Percentiles rank a stretch among this genome's conserved stretches.
Conservation (phyloP, 2,113 vertebrate genomes). For the Erythrolamprus reginae region DNA sequence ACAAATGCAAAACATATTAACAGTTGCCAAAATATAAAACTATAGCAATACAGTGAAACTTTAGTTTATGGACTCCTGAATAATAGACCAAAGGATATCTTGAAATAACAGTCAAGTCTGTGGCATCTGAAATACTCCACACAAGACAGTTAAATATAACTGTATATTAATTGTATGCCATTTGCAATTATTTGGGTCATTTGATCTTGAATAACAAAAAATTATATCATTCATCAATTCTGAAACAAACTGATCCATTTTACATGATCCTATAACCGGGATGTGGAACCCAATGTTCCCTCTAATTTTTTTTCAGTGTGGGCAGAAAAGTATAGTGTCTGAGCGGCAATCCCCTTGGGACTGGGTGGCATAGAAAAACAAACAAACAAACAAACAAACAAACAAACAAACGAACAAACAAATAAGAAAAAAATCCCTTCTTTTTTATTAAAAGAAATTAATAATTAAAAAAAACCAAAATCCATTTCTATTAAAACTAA, state of each 20-base stretch:
- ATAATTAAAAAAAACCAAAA: too few species aligned
- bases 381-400: too few species aligned
- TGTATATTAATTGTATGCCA: background rate
- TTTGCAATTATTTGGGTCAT: background rate
- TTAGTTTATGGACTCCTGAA: background rate
- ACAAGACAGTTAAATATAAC: background rate
- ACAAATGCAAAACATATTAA: background rate
- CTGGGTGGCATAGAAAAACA: too few species aligned
- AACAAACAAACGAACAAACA: too few species aligned
- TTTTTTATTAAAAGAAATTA: too few species aligned
- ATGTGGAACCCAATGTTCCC: too few species aligned
- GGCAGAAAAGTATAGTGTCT: too few species aligned
- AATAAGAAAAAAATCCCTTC: too few species aligned
- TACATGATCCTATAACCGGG: background rate
- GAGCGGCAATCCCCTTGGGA: too few species aligned
- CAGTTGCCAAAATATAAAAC: background rate
- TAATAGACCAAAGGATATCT: background rate
- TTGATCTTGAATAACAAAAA: background rate
- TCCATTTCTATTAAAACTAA: too few species aligned
- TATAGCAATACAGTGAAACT: background rate
- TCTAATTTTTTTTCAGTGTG: too few species aligned
- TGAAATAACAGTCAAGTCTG: background rate
- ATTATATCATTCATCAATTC: background rate
- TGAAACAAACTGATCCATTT: background rate
- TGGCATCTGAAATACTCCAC: background rate